Conservation (phyloP, 2,797 vertebrate species). For the Ptychadena robeensis region DNA sequence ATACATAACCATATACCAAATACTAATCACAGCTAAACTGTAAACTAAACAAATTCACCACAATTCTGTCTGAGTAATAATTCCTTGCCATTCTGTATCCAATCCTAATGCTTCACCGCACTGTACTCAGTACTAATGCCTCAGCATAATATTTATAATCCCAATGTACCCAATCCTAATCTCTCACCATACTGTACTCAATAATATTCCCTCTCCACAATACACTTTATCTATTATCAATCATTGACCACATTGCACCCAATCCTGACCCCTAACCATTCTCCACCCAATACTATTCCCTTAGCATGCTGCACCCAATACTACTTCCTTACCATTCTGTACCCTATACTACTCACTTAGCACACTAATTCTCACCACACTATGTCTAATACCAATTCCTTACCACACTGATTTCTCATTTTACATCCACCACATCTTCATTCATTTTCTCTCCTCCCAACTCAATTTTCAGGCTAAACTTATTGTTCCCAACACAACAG, state of each 20-base stretch:
- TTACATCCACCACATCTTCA: background rate
- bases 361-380: background rate
- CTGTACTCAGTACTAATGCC: background rate
- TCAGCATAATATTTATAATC: too few relatives aligned
- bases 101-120: background rate
- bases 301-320: background rate
- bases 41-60: background rate
- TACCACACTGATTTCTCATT: background rate
- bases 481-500: constrained; percentile 94
- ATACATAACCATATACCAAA: background rate
- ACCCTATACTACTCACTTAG: background rate
- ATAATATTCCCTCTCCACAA: background rate
- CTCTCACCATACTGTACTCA: background rate
- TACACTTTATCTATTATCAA: background rate
- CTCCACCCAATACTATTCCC: background rate
- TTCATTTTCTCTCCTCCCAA: constrained; percentile 46
- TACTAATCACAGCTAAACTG: background rate
- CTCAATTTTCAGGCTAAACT: constrained; percentile 85
- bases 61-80: background rate
- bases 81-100: background rate
- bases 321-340: background rate
- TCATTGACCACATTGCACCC: background rate
- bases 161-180: background rate
- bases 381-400: background rate
- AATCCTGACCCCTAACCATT: background rate